Base-by-base conservation (phyloP, 2,797 vertebrate genomes). In the Iguana delicatissima region DNA sequence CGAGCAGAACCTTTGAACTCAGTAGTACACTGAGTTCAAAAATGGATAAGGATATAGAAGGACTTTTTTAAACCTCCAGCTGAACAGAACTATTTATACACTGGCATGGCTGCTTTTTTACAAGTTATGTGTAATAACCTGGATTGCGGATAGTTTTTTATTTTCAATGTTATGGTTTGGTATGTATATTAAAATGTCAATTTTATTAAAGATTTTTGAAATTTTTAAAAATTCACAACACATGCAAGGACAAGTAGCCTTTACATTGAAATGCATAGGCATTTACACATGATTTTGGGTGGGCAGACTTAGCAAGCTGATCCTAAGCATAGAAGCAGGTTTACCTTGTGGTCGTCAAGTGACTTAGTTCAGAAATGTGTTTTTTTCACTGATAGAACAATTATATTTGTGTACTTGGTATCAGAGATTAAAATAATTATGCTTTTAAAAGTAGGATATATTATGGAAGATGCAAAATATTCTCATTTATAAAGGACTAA, bases 1-100 rank as follows among this genome's bases (percentile, higher is more conserved):
- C 95, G 99, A 96, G 99, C 99, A 52, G 99, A 99, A 92, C 99
- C 99, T 59, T 97, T 99, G 46, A 99, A 99, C 94, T 99, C 99
- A 7, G 98, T 99, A 46, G 99, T 98, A 92, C 99, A 99, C 95
- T 99, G 97, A 99, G 29, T 69, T 69, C 92, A 85, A 94, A 86
- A 74, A 57, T 38, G 74, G 87, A 86, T 84, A 88, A 42, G 52
- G 59, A 86, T 92, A 73, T 88, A 82, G 55, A 77, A 81, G 93
- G 95, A 94, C 93, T 91, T 95, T 3, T 97, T 94, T 97, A 97
- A 96, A 96, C 96, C 90, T 96, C 93, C 82, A 90, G 86, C 94
- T 98, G 96, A 97, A 97, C 92, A 97, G 94, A 93, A 93, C 93
- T 95, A 89, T 94, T 95, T 96, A 95, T 93, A 93, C 59, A 82